phyloP scores from a whole-genome alignment of 35 echinoderm and acorn worm species.

The Lytechinus pictus region DNA sequence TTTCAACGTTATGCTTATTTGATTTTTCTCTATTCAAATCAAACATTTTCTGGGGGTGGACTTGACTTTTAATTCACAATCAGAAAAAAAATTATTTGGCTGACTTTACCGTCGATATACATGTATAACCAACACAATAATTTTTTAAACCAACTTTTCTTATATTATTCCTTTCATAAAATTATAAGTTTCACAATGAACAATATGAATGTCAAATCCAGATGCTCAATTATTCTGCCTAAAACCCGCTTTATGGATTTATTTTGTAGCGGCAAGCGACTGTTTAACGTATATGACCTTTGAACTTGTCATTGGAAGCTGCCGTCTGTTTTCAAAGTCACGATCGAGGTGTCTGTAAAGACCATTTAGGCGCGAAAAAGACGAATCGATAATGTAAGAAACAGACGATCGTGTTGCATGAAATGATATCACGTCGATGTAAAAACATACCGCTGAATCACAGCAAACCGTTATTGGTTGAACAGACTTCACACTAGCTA shows the following conservation, averaged over 20 bases:
- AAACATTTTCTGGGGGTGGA: no score
- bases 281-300: background rate
- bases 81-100: no score
- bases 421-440: background rate
- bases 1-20: no score
- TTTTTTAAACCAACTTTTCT: no score
- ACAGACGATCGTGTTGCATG: background rate
- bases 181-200: background rate
- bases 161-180: background rate
- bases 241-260: background rate
- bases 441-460: background rate
- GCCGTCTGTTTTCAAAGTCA: conserved; percentile 23
- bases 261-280: background rate
- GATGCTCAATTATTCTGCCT: background rate
- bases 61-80: no score
- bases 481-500: background rate
- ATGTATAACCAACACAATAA: no score
- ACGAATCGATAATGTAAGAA: background rate
- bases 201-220: background rate
- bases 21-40: no score
- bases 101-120: no score
- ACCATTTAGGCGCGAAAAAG: conserved; percentile 27
- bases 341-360: conserved; percentile 8
- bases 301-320: background rate
- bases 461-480: background rate